phyloP scores from a whole-genome alignment of 2,113 vertebrate species.

The Siniperca chuatsi region DNA sequence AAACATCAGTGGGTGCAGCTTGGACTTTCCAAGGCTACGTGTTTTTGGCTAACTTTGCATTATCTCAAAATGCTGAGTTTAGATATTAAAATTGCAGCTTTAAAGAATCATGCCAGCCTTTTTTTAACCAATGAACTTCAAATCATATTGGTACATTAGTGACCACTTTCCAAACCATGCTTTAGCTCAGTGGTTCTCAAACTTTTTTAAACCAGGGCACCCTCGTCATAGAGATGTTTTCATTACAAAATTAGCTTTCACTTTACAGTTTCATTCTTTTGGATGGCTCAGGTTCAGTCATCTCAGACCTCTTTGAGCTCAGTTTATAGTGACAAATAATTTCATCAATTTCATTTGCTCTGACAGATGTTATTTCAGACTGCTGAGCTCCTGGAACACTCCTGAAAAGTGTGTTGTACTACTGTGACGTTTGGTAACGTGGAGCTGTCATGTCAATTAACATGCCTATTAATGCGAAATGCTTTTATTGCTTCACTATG shows the following conservation, averaged over 20 bases:
- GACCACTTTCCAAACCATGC: not conserved
- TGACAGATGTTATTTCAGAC: not conserved
- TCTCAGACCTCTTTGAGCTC: not conserved
- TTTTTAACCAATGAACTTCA: not conserved
- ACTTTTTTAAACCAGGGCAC: not conserved
- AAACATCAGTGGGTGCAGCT: constrained; percentile 15
- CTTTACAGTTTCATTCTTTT: not conserved
- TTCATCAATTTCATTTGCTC: not conserved
- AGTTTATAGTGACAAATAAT: not conserved
- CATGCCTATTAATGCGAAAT: not conserved
- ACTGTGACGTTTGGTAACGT: not conserved
- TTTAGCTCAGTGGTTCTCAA: too few relatives aligned
- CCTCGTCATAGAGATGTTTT: not conserved
- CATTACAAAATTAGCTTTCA: not conserved
- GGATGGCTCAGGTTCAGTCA: not conserved
- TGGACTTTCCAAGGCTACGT: not conserved
- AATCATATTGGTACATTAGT: not conserved
- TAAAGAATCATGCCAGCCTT: not conserved
- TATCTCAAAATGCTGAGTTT: not conserved
- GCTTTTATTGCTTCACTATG: not conserved
- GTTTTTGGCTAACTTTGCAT: constrained; percentile 24
- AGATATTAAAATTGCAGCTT: constrained; percentile 10
- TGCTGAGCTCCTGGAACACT: not conserved
- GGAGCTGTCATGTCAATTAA: not conserved
- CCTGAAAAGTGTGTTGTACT: not conserved